A percentile compares a stretch with the other conserved stretches of the same genome.
Evolutionary conservation across 2,888 invertebrate genomes (phyloP).

Genomic region (Brenthis ino): DNA sequence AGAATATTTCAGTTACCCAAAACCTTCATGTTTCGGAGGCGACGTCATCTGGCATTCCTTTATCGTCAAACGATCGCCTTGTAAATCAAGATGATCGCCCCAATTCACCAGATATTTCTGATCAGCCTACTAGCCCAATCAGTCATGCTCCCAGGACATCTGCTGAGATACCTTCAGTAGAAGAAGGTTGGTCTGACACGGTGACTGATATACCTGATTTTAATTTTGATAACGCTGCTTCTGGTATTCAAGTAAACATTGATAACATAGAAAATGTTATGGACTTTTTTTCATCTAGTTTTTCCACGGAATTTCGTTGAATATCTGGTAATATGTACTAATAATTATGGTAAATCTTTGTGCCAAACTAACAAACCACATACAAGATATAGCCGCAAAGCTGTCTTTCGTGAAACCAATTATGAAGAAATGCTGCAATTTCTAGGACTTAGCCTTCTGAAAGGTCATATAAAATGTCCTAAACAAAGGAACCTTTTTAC

Average conservation of each 20-base stretch:
- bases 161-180: constrained; percentile 16
- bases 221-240: constrained; percentile 33
- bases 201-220: constrained; percentile 34
- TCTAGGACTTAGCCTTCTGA: constrained; percentile 33
- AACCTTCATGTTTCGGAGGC: background rate
- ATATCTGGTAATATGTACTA: constrained; percentile 37
- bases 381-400: constrained; percentile 32
- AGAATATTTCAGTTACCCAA: background rate
- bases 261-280: constrained; percentile 26
- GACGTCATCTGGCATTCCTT: background rate
- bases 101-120: background rate
- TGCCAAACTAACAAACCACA: constrained; percentile 33
- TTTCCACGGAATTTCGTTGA: constrained; percentile 31
- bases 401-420: constrained; percentile 30
- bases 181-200: constrained; percentile 30
- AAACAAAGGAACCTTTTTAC: constrained; percentile 37
- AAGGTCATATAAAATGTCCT: constrained; percentile 24
- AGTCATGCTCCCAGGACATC: constrained; percentile 23
- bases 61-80: background rate
- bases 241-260: constrained; percentile 32
- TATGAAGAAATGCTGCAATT: constrained; percentile 32
- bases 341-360: constrained; percentile 32
- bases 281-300: constrained; percentile 31
- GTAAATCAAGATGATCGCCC: background rate
- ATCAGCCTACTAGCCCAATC: constrained; percentile 27